A percentile compares a stretch with the other conserved stretches of the same genome.
Evolutionary conservation across 2,113 vertebrate genomes (phyloP).

Genomic region (Tapirus terrestris): DNA sequence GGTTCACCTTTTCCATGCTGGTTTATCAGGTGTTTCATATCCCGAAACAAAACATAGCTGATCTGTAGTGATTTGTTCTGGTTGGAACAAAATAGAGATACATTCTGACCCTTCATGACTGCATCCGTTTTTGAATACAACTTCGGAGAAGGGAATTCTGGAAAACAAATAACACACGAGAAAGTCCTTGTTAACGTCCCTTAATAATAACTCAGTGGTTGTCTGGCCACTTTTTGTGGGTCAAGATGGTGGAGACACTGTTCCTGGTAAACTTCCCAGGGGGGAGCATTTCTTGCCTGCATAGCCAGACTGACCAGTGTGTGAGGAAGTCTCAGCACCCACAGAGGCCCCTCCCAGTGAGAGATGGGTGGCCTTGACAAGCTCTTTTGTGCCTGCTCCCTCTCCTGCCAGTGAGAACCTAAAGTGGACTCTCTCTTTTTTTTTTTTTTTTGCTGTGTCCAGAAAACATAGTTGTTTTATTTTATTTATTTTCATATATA

Average conservation of each 20-base stretch:
- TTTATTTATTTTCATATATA: too few species aligned
- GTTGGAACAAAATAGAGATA: slow-evolving; percentile 77
- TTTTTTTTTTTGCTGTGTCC: too few species aligned
- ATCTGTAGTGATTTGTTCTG: slow-evolving; percentile 55
- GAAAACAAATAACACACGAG: slow-evolving; percentile 28
- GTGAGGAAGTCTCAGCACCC: background rate
- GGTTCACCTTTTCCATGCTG: background rate
- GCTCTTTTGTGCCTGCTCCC: background rate
- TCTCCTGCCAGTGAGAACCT: background rate
- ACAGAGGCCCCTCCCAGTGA: background rate
- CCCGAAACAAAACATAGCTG: slow-evolving; percentile 80
- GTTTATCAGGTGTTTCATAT: background rate
- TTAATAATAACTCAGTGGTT: background rate
- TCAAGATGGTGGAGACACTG: background rate
- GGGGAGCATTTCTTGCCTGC: background rate
- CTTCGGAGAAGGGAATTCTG: slow-evolving; percentile 49
- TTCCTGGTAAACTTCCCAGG: background rate
- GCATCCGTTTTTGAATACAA: background rate
- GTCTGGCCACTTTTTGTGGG: background rate
- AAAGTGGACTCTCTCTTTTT: background rate
- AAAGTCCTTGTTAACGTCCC: background rate
- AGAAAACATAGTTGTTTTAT: too few species aligned
- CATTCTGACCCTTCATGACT: slow-evolving; percentile 72
- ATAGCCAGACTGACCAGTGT: background rate
- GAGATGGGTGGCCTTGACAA: background rate